A percentile compares a stretch with the other conserved stretches of the same genome.
phyloP scores from a whole-genome alignment of 2,113 vertebrate species.

The Pitta sordida region DNA sequence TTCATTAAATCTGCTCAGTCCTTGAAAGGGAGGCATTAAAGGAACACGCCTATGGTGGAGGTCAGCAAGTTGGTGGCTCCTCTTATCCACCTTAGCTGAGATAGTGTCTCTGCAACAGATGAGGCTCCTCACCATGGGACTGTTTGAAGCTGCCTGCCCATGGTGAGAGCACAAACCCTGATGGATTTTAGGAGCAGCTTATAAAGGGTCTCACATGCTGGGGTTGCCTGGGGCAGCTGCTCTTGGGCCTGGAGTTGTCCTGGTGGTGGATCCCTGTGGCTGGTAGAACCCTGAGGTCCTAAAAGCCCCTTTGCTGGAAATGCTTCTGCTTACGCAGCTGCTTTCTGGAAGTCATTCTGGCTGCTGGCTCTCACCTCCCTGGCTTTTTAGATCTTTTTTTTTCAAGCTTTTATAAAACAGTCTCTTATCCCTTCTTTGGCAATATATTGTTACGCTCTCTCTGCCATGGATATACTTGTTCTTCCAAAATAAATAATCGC shows the following conservation, averaged over 20 bases:
- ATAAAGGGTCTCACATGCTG: neutral
- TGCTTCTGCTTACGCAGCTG: neutral
- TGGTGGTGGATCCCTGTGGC: neutral
- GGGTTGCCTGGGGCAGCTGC: rapidly evolving
- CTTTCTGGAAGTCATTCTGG: neutral
- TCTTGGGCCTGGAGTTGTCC: neutral
- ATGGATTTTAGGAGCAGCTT: neutral
- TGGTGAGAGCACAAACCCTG: neutral
- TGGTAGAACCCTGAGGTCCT: neutral
- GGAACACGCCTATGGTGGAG: rapidly evolving
- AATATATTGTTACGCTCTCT: neutral
- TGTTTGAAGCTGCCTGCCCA: neutral
- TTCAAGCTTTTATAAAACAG: neutral
- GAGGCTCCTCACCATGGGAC: neutral
- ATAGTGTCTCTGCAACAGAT: neutral
- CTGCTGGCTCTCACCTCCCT: neutral
- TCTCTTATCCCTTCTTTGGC: constrained; percentile 2
- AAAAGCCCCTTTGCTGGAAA: neutral
- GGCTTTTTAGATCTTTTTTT: neutral
- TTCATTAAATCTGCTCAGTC: neutral
- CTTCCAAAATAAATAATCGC: constrained; percentile 41
- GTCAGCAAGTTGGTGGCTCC: rapidly evolving
- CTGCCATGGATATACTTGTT: neutral
- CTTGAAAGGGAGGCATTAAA: neutral
- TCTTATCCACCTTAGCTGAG: neutral